These are phyloP conservation scores for Mugil cephalus DNA, from an alignment of 2,113 vertebrate genomes.

Conservation along the genomic window DNA sequence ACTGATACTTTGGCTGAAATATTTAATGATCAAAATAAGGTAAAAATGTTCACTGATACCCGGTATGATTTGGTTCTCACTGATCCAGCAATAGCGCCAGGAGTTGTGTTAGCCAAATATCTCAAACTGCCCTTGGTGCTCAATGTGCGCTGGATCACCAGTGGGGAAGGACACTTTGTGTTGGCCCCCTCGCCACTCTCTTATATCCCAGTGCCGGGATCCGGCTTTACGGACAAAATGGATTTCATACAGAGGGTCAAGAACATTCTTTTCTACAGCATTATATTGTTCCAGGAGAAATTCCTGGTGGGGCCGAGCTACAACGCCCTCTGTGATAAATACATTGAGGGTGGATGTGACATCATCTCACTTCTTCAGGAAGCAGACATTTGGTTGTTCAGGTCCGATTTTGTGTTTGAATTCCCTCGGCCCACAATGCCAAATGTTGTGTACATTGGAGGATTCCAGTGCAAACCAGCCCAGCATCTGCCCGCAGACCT, in stretches of 20 bases:
- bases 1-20: conserved; percentile 28
- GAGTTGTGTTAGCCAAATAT: conserved; percentile 75
- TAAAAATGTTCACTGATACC: conserved; percentile 53
- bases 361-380: conserved; percentile 69
- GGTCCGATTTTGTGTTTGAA: conserved; percentile 76
- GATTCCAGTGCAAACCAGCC: conserved; percentile 77
- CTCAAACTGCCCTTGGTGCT: conserved; percentile 79
- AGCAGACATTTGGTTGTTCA: conserved; percentile 82
- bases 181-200: conserved; percentile 81
- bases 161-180: conserved; percentile 75
- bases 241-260: conserved; percentile 77
- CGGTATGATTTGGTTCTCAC: conserved; percentile 80
- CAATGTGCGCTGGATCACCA: conserved; percentile 80
- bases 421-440: no score
- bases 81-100: conserved; percentile 71
- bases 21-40: conserved; percentile 49
- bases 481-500: conserved; percentile 69
- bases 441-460: conserved; percentile 66
- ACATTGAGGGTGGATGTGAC: conserved; percentile 71
- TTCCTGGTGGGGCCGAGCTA: conserved; percentile 71
- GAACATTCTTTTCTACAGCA: conserved; percentile 67
- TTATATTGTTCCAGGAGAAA: conserved; percentile 56
- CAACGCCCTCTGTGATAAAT: conserved; percentile 66
- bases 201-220: conserved; percentile 78
- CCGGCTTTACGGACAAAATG: conserved; percentile 79